phyloP scores from a whole-genome alignment of 2,888 invertebrate genomes.

The Diarsia dahlii region DNA sequence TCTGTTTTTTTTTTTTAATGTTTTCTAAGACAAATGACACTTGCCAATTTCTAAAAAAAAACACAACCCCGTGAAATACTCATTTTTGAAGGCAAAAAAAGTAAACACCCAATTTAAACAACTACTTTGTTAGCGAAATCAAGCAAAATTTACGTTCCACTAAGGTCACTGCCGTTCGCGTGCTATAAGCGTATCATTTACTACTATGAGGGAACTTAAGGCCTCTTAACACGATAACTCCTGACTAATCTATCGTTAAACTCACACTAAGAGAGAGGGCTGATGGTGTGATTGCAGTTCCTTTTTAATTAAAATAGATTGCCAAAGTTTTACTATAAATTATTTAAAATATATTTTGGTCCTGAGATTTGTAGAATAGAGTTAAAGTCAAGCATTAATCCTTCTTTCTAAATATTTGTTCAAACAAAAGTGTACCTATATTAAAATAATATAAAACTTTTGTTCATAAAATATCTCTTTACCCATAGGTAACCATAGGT shows the following conservation, averaged over 20 bases:
- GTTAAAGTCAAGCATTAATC: not conserved
- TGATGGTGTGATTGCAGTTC: conserved; percentile 63
- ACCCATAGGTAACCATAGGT: too few relatives aligned
- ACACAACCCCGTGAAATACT: too few relatives aligned
- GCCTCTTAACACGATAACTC: conserved; percentile 76
- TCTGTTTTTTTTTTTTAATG: too few relatives aligned
- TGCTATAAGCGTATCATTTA: conserved; percentile 79
- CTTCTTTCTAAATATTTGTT: not conserved
- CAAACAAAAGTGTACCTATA: not conserved
- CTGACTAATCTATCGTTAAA: conserved; percentile 74
- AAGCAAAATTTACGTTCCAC: conserved; percentile 39
- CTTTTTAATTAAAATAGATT: conserved; percentile 51
- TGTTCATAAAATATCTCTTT: not conserved
- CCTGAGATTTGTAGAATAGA: not conserved
- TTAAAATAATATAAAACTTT: too few relatives aligned
- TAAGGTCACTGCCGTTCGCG: conserved; percentile 70
- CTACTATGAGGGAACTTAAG: conserved; percentile 75
- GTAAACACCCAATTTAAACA: not conserved
- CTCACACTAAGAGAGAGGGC: conserved; percentile 63
- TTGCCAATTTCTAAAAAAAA: too few relatives aligned
- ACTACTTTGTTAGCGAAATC: conserved; percentile 19
- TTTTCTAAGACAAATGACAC: too few relatives aligned
- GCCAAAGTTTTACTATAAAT: conserved; percentile 4
- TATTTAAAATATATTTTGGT: not conserved
- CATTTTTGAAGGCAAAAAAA: not conserved